Evolutionary conservation across 2,888 invertebrate species (phyloP).

Genomic region (Xylocampa areola): DNA sequence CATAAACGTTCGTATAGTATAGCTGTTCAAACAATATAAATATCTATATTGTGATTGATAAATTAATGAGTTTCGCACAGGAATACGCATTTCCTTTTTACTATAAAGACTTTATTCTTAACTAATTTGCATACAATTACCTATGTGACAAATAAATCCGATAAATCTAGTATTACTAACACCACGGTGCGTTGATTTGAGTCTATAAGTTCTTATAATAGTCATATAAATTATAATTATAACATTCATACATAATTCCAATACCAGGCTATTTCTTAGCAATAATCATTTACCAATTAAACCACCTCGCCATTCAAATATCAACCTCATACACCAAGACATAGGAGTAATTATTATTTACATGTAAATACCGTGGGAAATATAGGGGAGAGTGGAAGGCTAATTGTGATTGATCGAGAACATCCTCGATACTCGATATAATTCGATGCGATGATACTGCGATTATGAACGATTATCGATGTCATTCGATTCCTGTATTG

Average conservation of each 20-base stretch:
- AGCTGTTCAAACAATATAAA: too few species aligned
- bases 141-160: not conserved
- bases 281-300: conserved; percentile 19
- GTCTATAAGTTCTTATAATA: not conserved
- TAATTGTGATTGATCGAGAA: conserved; percentile 74
- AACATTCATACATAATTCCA: conserved; percentile 16
- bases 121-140: conserved; percentile 34
- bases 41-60: too few species aligned
- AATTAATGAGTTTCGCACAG: conserved; percentile 19
- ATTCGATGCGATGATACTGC: conserved; percentile 49
- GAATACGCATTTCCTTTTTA: conserved; percentile 18
- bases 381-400: conserved; percentile 38
- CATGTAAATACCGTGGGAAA: conserved; percentile 59
- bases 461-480: conserved; percentile 53
- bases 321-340: not conserved
- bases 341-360: conserved; percentile 25
- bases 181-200: conserved; percentile 15
- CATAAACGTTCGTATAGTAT: too few species aligned
- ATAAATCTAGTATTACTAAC: conserved; percentile 7
- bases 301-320: conserved; percentile 20
- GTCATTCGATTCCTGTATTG: conserved; percentile 43
- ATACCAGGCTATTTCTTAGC: conserved; percentile 1
- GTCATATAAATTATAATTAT: conserved; percentile 10
- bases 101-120: conserved; percentile 10
- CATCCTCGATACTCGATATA: conserved; percentile 68